A percentile compares a stretch with the other conserved stretches of the same genome.
These are phyloP conservation scores for Rhorus exstirpatorius DNA, from an alignment of 2,888 invertebrate species.

Conservation along the genomic window DNA sequence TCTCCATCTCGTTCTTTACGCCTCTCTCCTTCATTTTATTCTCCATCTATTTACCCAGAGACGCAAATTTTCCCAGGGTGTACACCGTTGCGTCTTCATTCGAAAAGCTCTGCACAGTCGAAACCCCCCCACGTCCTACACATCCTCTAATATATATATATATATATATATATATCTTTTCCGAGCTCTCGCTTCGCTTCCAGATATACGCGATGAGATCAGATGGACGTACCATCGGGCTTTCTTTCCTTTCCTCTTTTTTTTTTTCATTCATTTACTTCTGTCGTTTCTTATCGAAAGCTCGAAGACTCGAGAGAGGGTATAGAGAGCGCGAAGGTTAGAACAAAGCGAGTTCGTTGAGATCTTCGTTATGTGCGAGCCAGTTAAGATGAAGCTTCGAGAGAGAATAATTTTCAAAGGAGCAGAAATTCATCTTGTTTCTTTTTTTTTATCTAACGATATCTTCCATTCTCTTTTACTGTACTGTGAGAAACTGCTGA, in stretches of 20 bases:
- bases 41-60: slow-evolving; percentile 55
- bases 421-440: background rate
- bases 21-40: slow-evolving; percentile 29
- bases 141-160: background rate
- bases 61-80: slow-evolving; percentile 59
- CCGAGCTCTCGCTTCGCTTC: slow-evolving; percentile 8
- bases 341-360: slow-evolving; percentile 73
- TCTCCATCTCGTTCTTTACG: no score
- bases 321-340: slow-evolving; percentile 33
- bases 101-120: slow-evolving; percentile 27
- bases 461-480: no score
- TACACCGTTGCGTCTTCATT: slow-evolving; percentile 49
- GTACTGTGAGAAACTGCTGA: background rate
- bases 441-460: background rate
- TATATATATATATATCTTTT: slow-evolving; percentile 3
- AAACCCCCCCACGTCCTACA: slow-evolving; percentile 2
- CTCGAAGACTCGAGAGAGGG: slow-evolving; percentile 8
- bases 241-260: slow-evolving; percentile 24
- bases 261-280: slow-evolving; percentile 14
- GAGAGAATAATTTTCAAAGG: slow-evolving; percentile 61
- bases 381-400: slow-evolving; percentile 32
- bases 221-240: slow-evolving; percentile 40
- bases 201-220: slow-evolving; percentile 56
- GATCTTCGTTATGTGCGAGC: slow-evolving; percentile 72
- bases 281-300: slow-evolving; percentile 44